Evolutionary conservation across 1,140 invertebrate species (phyloP).

Genomic region (Drosophila busckii): DNA sequence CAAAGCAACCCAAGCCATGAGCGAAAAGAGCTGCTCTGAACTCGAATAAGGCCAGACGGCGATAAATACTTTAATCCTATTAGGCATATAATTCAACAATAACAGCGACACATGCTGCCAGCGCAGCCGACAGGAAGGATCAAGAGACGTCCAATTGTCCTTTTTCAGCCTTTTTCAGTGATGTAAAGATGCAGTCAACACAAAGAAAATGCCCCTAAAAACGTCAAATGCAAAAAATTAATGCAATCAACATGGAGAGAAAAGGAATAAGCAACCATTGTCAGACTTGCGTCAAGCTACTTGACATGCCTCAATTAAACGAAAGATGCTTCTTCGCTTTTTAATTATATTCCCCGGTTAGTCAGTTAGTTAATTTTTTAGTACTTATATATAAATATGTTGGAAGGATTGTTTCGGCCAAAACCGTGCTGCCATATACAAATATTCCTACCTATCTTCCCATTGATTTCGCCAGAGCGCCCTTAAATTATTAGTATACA

Average conservation of each 20-base stretch:
- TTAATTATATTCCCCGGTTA: slow-evolving; percentile 29
- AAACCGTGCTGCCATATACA: too few species aligned
- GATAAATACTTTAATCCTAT: slow-evolving; percentile 76
- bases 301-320: slow-evolving; percentile 16
- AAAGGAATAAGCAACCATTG: background rate
- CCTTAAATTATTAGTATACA: too few species aligned
- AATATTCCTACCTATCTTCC: too few species aligned
- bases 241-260: background rate
- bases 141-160: slow-evolving; percentile 64
- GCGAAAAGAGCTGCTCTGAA: slow-evolving; percentile 42
- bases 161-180: slow-evolving; percentile 45
- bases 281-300: too few species aligned
- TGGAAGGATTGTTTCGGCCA: too few species aligned
- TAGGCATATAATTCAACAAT: slow-evolving; percentile 72
- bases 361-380: too few species aligned
- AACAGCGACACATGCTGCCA: slow-evolving; percentile 68
- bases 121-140: slow-evolving; percentile 70
- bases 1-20: slow-evolving; percentile 13
- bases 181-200: slow-evolving; percentile 6
- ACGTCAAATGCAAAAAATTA: slow-evolving; percentile 1
- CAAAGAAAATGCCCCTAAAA: background rate
- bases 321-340: too few species aligned
- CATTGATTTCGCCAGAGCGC: too few species aligned
- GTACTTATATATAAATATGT: too few species aligned
- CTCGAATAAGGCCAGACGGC: slow-evolving; percentile 52